These are phyloP conservation scores for Balaenoptera acutorostrata DNA, from an alignment of 2,113 vertebrate species.

Conservation along the genomic window DNA sequence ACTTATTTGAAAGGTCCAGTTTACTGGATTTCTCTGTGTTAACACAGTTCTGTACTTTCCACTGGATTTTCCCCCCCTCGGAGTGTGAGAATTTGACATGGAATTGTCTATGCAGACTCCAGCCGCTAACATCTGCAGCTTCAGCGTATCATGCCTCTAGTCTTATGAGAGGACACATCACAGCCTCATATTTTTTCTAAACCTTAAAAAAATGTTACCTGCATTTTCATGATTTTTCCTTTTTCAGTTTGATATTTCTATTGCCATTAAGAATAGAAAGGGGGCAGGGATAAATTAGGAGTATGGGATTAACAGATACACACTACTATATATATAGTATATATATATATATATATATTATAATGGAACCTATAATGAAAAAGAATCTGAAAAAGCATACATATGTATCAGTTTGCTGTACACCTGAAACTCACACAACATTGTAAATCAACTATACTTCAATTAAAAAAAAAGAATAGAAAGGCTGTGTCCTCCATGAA, in stretches of 20 bases:
- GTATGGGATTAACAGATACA: neutral
- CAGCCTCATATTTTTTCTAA: neutral
- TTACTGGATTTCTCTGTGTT: neutral
- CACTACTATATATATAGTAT: neutral
- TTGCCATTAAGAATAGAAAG: neutral
- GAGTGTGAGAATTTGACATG: neutral
- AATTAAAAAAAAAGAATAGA: neutral
- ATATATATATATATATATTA: too few relatives aligned
- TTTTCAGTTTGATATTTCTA: neutral
- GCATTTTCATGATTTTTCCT: neutral
- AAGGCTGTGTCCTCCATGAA: neutral
- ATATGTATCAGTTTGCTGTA: neutral
- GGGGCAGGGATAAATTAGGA: neutral
- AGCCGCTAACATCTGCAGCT: neutral
- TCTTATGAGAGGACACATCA: neutral
- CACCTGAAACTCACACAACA: neutral
- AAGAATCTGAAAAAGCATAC: neutral
- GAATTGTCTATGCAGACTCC: neutral
- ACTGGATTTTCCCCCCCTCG: fast-evolving
- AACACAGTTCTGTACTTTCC: neutral
- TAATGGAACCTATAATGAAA: neutral
- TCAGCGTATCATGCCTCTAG: neutral
- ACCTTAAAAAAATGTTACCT: neutral
- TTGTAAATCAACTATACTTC: neutral
- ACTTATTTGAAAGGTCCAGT: neutral